Base-by-base conservation (phyloP, 2,888 invertebrate genomes). In the Embidobia sp. region DNA sequence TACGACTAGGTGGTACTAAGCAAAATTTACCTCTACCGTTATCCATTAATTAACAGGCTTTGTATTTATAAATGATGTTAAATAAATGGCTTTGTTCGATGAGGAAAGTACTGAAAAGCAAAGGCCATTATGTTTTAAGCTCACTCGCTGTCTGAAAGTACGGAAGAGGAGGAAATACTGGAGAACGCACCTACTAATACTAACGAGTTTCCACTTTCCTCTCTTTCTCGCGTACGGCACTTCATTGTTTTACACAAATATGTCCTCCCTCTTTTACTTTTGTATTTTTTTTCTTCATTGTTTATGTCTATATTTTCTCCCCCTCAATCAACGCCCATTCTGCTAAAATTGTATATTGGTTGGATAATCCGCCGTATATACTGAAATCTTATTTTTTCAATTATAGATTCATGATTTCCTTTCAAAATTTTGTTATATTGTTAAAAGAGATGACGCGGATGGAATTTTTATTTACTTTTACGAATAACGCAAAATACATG, bases 61-160 rank as follows among this genome's bases (percentile, higher is more conserved):
- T 89, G 87, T 89, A 87, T 86, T 88, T 87, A 88, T 89, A 89
- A 89, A 89, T 88, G 89, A 89, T 88, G 89, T 89, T 89, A 89
- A 89, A 89, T 89, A 89, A 89, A 89, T 86, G 88, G 85, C 80
- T 85, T 89, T 89, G 89, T 89, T 81, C 84, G 79, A 78, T 80
- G 81, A 83, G 85, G 85, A 88, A 87, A 87, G 85, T 85, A 85
- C 85, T 86, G 86, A 88, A 86, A 86, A 84, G 85, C 86, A 81
- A 85, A 84, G 82, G 84, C 85, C 85, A 88, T 89, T 89, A 86
- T 87, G 82, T 82, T 84, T 82, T 80, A 83, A 85, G 83, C 86
- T 85, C 83, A 83, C 80, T 66, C 72, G 82, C 79, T 82, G 77
- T 80, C 82, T 82, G 81, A 86, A 84, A 83, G 83, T 81, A 80